A percentile compares a stretch with the other conserved stretches of the same genome.
Conservation (phyloP, 2,888 invertebrate genomes). For the Dicyrtomina minuta region DNA sequence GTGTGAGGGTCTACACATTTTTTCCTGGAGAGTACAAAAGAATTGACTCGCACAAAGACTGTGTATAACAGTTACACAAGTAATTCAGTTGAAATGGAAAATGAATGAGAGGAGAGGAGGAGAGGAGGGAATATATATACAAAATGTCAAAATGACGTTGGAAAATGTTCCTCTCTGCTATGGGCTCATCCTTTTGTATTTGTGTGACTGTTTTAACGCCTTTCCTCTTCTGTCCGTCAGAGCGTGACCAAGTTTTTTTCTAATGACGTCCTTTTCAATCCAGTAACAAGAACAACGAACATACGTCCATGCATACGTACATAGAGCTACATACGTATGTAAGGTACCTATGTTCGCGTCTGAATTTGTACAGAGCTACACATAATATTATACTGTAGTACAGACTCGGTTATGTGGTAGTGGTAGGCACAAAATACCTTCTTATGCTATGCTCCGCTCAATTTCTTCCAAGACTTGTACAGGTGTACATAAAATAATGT, state of each 20-base stretch:
- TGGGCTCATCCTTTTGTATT: conserved; percentile 44
- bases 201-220: conserved; percentile 47
- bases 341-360: too few species aligned
- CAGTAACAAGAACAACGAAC: conserved; percentile 16
- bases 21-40: conserved; percentile 12
- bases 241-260: conserved; percentile 33
- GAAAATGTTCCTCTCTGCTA: conserved; percentile 37
- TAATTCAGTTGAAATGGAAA: conserved; percentile 29
- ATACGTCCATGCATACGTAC: not conserved
- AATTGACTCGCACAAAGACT: conserved; percentile 11
- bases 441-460: too few species aligned
- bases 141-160: conserved; percentile 40
- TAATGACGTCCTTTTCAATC: conserved; percentile 32
- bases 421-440: too few species aligned
- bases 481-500: not conserved
- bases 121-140: conserved; percentile 30
- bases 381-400: too few species aligned
- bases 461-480: too few species aligned
- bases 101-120: conserved; percentile 12
- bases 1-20: not conserved
- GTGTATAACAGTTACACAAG: conserved; percentile 1
- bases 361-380: too few species aligned
- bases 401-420: too few species aligned
- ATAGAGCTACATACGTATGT: too few species aligned
- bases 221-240: conserved; percentile 33